These are phyloP conservation scores for Trogon melanurus DNA, from an alignment of 2,113 vertebrate species.

Conservation along the genomic window DNA sequence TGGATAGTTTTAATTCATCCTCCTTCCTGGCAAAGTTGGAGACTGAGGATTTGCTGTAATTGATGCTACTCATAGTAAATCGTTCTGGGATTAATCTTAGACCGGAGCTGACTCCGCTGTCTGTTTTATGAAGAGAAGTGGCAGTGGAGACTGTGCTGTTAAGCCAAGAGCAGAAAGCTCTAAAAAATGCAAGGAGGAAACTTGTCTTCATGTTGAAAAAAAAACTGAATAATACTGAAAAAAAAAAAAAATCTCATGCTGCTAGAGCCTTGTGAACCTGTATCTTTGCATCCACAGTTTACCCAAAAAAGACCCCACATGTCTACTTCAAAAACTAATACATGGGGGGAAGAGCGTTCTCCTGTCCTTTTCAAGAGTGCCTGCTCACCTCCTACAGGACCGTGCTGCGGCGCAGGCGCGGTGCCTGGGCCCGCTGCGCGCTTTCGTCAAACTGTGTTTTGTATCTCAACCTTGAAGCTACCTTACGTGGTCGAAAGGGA, in stretches of 20 bases:
- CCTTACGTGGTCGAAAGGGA: neutral
- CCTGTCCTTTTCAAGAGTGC: neutral
- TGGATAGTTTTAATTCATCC: neutral
- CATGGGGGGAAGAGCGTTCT: neutral
- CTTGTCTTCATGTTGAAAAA: neutral
- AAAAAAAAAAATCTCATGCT: neutral
- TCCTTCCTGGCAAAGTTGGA: neutral
- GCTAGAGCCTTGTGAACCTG: constrained; percentile 7
- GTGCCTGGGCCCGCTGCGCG: neutral
- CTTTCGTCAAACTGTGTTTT: neutral
- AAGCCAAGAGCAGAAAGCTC: neutral
- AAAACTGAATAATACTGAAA: neutral
- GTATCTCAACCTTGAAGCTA: neutral
- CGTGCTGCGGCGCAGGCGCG: neutral
- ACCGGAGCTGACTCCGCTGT: neutral
- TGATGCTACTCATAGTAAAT: neutral
- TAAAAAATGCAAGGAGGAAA: neutral
- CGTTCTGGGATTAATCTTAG: neutral
- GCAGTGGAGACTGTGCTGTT: neutral
- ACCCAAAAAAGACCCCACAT: neutral
- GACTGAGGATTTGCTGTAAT: neutral
- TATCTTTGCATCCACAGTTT: neutral
- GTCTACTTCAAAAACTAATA: neutral
- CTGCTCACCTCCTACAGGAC: neutral
- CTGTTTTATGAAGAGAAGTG: neutral